Evolutionary conservation across 2,113 vertebrate species (phyloP).

Genomic region (Lepus timidus): DNA sequence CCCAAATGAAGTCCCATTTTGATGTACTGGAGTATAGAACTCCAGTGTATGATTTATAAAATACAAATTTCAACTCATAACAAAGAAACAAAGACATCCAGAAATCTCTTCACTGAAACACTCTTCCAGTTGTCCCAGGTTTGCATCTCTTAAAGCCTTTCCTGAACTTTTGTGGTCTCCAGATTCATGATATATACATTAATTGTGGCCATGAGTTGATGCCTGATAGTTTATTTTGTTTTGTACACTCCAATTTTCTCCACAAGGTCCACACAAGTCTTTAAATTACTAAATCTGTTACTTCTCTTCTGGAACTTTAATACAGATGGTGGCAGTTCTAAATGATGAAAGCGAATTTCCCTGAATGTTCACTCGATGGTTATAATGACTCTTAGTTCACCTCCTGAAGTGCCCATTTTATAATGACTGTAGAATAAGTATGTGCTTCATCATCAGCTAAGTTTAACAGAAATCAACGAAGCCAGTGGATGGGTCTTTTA

Average conservation of each 20-base stretch:
- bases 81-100: neutral
- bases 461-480: neutral
- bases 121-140: neutral
- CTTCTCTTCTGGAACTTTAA: neutral
- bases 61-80: neutral
- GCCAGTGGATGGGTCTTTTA: neutral
- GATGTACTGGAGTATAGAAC: neutral
- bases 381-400: neutral
- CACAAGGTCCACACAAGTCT: neutral
- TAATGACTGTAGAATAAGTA: neutral
- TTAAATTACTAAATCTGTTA: neutral
- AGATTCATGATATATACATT: neutral
- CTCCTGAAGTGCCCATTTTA: neutral
- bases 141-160: neutral
- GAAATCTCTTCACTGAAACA: neutral
- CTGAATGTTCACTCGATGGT: neutral
- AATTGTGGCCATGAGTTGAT: neutral
- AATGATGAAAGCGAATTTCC: neutral
- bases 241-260: slow-evolving; percentile 1
- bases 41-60: neutral
- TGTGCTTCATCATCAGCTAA: neutral
- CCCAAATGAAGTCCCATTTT: neutral
- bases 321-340: neutral
- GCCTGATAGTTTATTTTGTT: neutral
- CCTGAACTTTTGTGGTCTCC: neutral